These are phyloP conservation scores for Phrynocephalus forsythii DNA, from an alignment of 2,797 vertebrate genomes.

Conservation along the genomic window DNA sequence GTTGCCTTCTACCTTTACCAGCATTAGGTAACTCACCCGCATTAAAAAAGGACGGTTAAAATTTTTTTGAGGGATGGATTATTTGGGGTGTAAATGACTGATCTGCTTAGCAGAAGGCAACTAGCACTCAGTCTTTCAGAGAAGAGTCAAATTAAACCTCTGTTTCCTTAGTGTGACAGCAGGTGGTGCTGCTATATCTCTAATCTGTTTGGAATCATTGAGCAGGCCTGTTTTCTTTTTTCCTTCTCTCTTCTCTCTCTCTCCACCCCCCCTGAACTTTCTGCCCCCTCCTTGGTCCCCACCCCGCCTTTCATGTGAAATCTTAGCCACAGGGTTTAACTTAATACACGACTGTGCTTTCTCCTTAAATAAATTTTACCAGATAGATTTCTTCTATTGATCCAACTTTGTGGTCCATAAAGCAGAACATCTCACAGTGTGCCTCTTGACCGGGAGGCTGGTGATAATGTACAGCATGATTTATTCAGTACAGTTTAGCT, in stretches of 20 bases:
- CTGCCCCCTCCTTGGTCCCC: too few relatives aligned
- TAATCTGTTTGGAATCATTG: constrained; percentile 44
- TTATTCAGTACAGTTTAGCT: constrained; percentile 27
- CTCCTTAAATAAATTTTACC: constrained; percentile 57
- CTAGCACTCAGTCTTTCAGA: background rate
- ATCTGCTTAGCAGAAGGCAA: background rate
- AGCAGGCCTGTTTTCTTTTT: background rate
- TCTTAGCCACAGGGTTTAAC: constrained; percentile 59
- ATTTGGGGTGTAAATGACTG: background rate
- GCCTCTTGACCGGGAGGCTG: constrained; percentile 20
- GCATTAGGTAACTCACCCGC: too few relatives aligned
- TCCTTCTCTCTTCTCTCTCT: background rate
- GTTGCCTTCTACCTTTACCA: too few relatives aligned
- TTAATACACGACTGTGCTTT: constrained; percentile 42
- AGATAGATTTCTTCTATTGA: constrained; percentile 53
- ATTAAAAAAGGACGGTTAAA: too few relatives aligned
- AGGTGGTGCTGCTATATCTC: constrained; percentile 70
- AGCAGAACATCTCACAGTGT: constrained; percentile 32
- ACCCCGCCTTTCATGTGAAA: constrained; percentile 36
- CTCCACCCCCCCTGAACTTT: background rate
- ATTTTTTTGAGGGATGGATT: background rate
- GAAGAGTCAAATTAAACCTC: background rate
- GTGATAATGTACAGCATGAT: constrained; percentile 13
- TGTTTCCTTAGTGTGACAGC: constrained; percentile 47
- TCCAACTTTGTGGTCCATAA: constrained; percentile 49